Evolutionary conservation across 2,113 vertebrate genomes (phyloP).

Genomic region (Cottus gobio): DNA sequence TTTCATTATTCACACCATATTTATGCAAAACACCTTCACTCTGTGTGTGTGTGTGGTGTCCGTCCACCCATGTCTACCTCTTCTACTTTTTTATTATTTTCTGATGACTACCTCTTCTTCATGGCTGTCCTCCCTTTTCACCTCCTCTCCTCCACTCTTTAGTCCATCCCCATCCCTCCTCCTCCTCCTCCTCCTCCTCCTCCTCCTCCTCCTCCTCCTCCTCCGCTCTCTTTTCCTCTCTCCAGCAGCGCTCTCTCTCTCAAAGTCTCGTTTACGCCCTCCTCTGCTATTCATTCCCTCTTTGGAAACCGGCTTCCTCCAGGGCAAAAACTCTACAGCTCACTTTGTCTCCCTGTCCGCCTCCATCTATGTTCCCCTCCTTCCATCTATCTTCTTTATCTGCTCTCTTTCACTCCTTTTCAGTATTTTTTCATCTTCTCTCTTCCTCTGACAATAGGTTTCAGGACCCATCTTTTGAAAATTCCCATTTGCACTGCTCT

Average conservation of each 20-base stretch:
- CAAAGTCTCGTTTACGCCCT: slow-evolving; percentile 68
- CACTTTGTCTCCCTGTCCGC: slow-evolving; percentile 71
- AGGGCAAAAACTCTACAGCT: slow-evolving; percentile 71
- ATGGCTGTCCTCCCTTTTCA: slow-evolving; percentile 35
- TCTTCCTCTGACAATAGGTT: slow-evolving; percentile 61
- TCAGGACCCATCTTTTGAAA: slow-evolving; percentile 62
- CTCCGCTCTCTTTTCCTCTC: slow-evolving; percentile 38
- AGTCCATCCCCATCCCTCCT: neutral
- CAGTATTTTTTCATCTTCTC: slow-evolving; percentile 31
- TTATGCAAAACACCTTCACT: slow-evolving; percentile 65
- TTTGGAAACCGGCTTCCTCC: slow-evolving; percentile 66
- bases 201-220: slow-evolving; percentile 27
- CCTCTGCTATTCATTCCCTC: slow-evolving; percentile 60
- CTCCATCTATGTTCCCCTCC: slow-evolving; percentile 62
- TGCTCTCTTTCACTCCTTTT: slow-evolving; percentile 48
- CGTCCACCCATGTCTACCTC: slow-evolving; percentile 23
- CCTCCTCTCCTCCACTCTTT: slow-evolving; percentile 19
- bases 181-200: slow-evolving; percentile 5
- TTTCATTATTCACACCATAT: slow-evolving; percentile 63
- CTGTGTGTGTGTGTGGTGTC: slow-evolving; percentile 1
- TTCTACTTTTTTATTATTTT: slow-evolving; percentile 5
- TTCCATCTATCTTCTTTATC: slow-evolving; percentile 49
- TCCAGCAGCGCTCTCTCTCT: slow-evolving; percentile 49
- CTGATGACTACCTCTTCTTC: slow-evolving; percentile 1
- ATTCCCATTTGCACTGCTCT: slow-evolving; percentile 66